Conservation (phyloP, 2,113 vertebrate species). For the Antechinus flavipes region DNA sequence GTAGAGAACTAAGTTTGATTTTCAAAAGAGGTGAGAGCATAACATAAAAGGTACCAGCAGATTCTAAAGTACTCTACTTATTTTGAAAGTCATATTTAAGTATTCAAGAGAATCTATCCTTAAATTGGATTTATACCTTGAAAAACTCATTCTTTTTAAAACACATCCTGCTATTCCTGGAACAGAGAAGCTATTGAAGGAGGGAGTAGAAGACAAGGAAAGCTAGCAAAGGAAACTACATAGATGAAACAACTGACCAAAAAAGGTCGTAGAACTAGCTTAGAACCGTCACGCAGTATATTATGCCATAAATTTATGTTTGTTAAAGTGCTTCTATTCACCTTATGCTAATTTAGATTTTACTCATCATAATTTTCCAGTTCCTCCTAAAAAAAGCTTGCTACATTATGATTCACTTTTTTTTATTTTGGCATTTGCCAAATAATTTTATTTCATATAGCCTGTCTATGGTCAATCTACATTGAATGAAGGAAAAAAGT, state of each 20-base stretch:
- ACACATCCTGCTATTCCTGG: slow-evolving; percentile 41
- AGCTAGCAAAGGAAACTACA: not conserved
- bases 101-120: slow-evolving; percentile 25
- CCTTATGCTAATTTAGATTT: slow-evolving; percentile 4
- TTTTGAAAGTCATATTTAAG: not conserved
- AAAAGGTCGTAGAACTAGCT: not conserved
- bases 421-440: slow-evolving; percentile 49
- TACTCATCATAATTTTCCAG: slow-evolving; percentile 21
- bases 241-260: not conserved
- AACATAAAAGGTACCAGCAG: not conserved
- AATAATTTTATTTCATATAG: slow-evolving; percentile 3
- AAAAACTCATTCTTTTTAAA: slow-evolving; percentile 39
- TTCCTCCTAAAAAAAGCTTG: slow-evolving; percentile 31
- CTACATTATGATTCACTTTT: not conserved
- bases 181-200: not conserved
- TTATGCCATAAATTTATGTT: not conserved
- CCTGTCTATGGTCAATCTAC: not conserved
- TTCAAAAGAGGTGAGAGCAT: not conserved
- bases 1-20: not conserved
- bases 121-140: not conserved
- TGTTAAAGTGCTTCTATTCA: not conserved
- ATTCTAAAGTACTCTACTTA: not conserved
- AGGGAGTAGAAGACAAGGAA: not conserved
- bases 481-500: not conserved
- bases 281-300: not conserved